These are phyloP conservation scores for Cremastinae sp. DNA, from an alignment of 2,888 invertebrate genomes.

Conservation along the genomic window DNA sequence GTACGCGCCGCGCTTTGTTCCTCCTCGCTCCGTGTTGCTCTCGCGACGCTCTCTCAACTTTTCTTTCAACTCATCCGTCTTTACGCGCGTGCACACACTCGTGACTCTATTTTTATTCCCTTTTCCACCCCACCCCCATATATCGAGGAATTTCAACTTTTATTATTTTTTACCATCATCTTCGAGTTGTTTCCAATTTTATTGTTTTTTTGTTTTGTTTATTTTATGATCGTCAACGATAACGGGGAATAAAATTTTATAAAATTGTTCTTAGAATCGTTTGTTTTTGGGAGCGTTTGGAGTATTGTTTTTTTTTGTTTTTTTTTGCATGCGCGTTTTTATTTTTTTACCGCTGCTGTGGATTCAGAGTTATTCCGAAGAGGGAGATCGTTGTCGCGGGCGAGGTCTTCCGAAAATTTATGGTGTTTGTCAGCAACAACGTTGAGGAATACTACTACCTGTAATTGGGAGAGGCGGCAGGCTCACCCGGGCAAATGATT, in stretches of 20 bases:
- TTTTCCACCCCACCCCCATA: not conserved
- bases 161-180: no score
- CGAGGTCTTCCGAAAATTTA: slow-evolving; percentile 7
- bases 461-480: slow-evolving; percentile 61
- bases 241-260: no score
- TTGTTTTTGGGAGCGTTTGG: not conserved
- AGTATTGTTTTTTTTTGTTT: not conserved
- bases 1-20: slow-evolving; percentile 6
- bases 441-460: slow-evolving; percentile 56
- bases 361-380: not conserved
- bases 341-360: not conserved
- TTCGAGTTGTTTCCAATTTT: no score
- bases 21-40: slow-evolving; percentile 5
- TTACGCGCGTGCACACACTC: not conserved
- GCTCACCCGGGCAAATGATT: slow-evolving; percentile 62
- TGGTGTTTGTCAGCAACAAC: slow-evolving; percentile 12
- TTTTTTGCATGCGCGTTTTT: not conserved
- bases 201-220: no score
- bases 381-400: not conserved
- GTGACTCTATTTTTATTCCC: not conserved
- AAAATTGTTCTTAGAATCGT: no score
- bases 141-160: no score
- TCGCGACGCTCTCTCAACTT: slow-evolving; percentile 2
- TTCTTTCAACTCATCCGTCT: not conserved
- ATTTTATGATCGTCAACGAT: no score